phyloP scores from a whole-genome alignment of 2,797 vertebrate species.

The Parauchenoglanis ngamensis region DNA sequence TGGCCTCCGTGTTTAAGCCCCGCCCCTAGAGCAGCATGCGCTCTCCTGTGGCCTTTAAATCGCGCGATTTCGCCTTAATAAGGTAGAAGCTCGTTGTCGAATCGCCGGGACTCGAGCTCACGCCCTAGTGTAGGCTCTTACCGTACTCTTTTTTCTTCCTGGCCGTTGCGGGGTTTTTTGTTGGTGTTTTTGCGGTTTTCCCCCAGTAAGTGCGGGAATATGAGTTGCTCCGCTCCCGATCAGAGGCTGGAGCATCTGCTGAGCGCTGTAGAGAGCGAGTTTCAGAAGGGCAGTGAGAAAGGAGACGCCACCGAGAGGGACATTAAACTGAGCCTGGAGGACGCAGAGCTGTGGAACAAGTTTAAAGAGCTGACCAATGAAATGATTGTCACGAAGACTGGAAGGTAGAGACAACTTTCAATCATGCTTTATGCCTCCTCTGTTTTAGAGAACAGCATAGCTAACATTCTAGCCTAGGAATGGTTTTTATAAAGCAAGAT shows the following conservation, averaged over 20 bases:
- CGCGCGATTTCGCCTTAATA: slow-evolving; percentile 43
- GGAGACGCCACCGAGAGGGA: slow-evolving; percentile 80
- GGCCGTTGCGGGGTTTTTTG: background rate
- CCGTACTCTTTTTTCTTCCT: no score
- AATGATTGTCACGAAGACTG: slow-evolving; percentile 84
- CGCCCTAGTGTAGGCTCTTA: background rate
- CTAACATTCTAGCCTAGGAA: background rate
- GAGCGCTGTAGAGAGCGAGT: slow-evolving; percentile 81
- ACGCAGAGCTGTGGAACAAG: slow-evolving; percentile 79
- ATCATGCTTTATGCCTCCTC: background rate
- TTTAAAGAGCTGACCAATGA: slow-evolving; percentile 84
- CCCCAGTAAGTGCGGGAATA: slow-evolving; percentile 53
- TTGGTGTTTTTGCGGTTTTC: background rate
- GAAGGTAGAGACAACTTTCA: slow-evolving; percentile 65
- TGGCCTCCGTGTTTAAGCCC: slow-evolving; percentile 51
- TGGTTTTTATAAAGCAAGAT: background rate
- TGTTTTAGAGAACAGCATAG: background rate
- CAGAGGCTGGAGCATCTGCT: slow-evolving; percentile 82
- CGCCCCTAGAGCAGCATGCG: slow-evolving; percentile 71
- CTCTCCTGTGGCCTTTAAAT: slow-evolving; percentile 67
- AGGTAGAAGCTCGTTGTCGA: slow-evolving; percentile 53
- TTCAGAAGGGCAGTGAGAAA: slow-evolving; percentile 81
- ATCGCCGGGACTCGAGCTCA: slow-evolving; percentile 25
- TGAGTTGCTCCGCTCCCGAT: slow-evolving; percentile 75
- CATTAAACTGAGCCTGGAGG: slow-evolving; percentile 79